phyloP scores from a whole-genome alignment of 2,888 invertebrate species.

The Agonum fuliginosum region DNA sequence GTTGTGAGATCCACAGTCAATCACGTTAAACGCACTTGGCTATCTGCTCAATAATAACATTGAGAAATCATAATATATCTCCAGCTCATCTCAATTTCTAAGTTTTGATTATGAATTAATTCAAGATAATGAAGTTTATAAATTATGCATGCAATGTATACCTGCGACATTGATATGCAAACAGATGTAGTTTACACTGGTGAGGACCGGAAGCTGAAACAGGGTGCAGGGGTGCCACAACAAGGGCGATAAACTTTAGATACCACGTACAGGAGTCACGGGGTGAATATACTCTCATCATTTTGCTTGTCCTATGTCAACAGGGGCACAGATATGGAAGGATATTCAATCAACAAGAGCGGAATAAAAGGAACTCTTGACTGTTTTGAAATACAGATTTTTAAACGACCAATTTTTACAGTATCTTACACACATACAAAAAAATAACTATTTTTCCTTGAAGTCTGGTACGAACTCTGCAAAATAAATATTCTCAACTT shows the following conservation, averaged over 20 bases:
- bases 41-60: too few species aligned
- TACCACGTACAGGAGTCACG: background rate
- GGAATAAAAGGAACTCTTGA: too few species aligned
- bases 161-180: slow-evolving; percentile 38
- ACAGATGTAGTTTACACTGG: slow-evolving; percentile 10
- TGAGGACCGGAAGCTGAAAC: background rate
- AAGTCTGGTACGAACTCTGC: too few species aligned
- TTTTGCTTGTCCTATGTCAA: background rate
- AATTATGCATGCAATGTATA: slow-evolving; percentile 23
- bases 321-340: background rate
- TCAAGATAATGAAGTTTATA: background rate
- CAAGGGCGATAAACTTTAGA: slow-evolving; percentile 18
- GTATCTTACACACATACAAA: too few species aligned
- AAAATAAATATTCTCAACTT: too few species aligned
- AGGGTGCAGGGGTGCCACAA: background rate
- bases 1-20: too few species aligned
- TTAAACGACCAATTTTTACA: too few species aligned
- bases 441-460: too few species aligned
- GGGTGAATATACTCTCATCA: background rate
- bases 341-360: background rate
- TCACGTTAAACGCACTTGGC: too few species aligned
- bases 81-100: too few species aligned
- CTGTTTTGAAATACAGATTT: too few species aligned
- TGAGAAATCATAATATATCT: too few species aligned
- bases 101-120: background rate